Evolutionary conservation across 2,113 vertebrate species (phyloP).

Genomic region (Illadopsis cleaveri): DNA sequence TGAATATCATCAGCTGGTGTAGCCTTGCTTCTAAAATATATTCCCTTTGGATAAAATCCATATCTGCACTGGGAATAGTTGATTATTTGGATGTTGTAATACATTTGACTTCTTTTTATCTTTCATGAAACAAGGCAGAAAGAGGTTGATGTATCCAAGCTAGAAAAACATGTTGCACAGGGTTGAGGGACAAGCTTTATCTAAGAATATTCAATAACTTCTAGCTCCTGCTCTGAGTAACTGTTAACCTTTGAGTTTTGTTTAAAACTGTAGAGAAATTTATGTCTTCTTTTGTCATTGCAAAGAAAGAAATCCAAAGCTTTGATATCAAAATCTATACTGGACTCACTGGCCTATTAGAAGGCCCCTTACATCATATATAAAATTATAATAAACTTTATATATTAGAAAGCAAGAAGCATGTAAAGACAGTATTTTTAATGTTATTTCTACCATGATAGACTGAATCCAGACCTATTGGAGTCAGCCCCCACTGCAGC

Average conservation of each 20-base stretch:
- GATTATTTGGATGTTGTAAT: neutral
- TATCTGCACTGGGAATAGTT: neutral
- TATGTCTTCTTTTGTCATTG: neutral
- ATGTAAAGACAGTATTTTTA: neutral
- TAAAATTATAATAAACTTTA: neutral
- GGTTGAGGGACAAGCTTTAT: neutral
- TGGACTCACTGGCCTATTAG: neutral
- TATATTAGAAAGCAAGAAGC: neutral
- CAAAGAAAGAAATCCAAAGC: neutral
- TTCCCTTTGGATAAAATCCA: neutral
- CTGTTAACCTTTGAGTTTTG: neutral
- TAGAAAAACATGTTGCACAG: neutral
- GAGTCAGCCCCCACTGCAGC: neutral
- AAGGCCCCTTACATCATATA: neutral
- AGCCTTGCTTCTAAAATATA: neutral
- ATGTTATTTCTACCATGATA: neutral
- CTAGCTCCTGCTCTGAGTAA: neutral
- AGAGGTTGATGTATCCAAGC: neutral
- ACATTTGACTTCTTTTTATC: neutral
- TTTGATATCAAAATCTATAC: neutral
- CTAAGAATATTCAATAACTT: neutral
- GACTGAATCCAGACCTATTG: neutral
- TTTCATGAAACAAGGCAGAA: neutral
- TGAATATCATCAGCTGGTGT: neutral
- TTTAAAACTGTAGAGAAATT: neutral